phyloP scores from a whole-genome alignment of 2,888 invertebrate genomes.

The Pardosa pseudoannulata region DNA sequence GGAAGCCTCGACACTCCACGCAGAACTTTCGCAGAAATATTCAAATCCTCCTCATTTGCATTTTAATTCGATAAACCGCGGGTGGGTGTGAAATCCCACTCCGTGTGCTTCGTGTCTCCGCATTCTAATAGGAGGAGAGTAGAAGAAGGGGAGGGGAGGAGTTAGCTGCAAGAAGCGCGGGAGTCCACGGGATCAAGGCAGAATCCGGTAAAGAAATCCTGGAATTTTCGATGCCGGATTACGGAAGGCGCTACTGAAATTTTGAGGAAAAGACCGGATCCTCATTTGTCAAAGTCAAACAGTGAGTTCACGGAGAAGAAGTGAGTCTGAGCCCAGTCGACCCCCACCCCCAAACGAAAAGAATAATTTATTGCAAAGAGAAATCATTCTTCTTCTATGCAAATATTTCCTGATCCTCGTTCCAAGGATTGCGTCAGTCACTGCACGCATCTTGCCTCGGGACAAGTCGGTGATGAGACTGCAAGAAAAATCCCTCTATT shows the following conservation, averaged over 20 bases:
- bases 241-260: not conserved
- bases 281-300: constrained; percentile 17
- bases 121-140: not conserved
- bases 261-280: not conserved
- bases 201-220: not conserved
- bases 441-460: no score
- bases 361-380: no score
- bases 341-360: no score
- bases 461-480: no score
- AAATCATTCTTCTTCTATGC: no score
- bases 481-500: no score
- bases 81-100: not conserved
- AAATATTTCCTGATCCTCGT: no score
- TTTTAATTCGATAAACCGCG: constrained; percentile 68
- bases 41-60: constrained; percentile 65
- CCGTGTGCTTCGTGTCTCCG: not conserved
- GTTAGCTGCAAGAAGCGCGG: no score
- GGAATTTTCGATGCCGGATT: not conserved
- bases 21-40: constrained; percentile 36
- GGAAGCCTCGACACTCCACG: no score
- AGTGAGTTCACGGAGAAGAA: not conserved
- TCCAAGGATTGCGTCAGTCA: no score
- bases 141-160: no score
- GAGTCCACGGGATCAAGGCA: not conserved
- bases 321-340: not conserved